These are phyloP conservation scores for Apodemia mormo DNA, from an alignment of 2,888 invertebrate species.

Conservation along the genomic window DNA sequence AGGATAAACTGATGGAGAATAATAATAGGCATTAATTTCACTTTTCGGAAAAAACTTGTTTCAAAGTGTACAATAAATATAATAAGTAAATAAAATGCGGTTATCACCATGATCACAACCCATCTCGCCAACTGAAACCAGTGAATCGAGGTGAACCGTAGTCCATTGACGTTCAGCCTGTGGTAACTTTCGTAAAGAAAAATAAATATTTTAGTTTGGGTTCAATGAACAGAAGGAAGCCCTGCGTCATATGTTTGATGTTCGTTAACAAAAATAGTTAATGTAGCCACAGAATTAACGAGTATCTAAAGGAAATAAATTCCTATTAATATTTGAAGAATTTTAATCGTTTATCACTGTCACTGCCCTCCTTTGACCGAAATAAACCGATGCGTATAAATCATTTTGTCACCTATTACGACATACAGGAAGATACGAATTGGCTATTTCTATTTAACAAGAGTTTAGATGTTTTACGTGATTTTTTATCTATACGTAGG, in stretches of 20 bases:
- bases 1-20: no score
- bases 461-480: neutral
- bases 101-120: no score
- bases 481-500: neutral
- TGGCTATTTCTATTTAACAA: neutral
- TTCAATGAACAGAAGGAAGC: neutral
- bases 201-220: neutral
- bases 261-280: neutral
- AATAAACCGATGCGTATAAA: neutral
- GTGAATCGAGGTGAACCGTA: no score
- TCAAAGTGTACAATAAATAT: no score
- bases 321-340: neutral
- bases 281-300: neutral
- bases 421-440: constrained; percentile 3
- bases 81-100: no score
- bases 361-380: constrained; percentile 3
- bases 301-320: neutral
- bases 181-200: no score
- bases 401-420: neutral
- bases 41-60: no score
- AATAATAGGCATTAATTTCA: no score
- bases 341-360: constrained; percentile 1
- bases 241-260: neutral
- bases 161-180: no score
- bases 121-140: no score